Evolutionary conservation across 2,113 vertebrate species (phyloP).

Genomic region (Psilopsiagon aymara): DNA sequence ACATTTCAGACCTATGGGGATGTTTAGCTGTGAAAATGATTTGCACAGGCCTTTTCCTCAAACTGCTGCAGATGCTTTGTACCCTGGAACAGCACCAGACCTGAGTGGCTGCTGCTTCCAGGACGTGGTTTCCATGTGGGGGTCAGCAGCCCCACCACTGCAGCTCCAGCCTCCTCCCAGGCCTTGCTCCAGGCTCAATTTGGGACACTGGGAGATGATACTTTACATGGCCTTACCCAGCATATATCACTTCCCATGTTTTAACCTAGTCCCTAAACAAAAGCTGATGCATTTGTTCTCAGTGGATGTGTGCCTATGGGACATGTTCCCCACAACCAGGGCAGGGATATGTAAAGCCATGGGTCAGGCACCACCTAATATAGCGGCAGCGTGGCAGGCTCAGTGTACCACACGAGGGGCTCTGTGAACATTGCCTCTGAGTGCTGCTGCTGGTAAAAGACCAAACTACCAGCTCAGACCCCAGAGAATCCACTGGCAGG

Average conservation of each 20-base stretch:
- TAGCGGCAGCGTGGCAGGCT: neutral
- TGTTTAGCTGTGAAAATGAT: neutral
- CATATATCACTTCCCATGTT: neutral
- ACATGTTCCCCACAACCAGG: fast-evolving
- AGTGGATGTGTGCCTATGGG: fast-evolving
- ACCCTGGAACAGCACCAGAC: neutral
- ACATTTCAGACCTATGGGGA: neutral
- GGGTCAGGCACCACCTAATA: neutral
- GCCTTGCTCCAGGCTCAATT: neutral
- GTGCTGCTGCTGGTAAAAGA: neutral
- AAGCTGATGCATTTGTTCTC: neutral
- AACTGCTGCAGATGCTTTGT: neutral
- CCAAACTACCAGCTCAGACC: neutral
- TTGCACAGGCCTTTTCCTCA: neutral
- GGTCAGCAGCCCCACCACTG: neutral
- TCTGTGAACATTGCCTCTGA: neutral
- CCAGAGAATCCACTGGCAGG: neutral
- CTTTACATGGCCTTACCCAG: neutral
- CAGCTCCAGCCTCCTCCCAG: neutral
- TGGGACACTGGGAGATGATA: neutral
- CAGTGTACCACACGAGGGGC: neutral
- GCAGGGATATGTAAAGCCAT: neutral
- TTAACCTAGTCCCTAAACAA: neutral
- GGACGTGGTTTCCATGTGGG: fast-evolving
- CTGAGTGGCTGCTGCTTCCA: neutral